These are phyloP conservation scores for Microctonus hyperodae DNA, from an alignment of 2,888 invertebrate species.

Conservation along the genomic window DNA sequence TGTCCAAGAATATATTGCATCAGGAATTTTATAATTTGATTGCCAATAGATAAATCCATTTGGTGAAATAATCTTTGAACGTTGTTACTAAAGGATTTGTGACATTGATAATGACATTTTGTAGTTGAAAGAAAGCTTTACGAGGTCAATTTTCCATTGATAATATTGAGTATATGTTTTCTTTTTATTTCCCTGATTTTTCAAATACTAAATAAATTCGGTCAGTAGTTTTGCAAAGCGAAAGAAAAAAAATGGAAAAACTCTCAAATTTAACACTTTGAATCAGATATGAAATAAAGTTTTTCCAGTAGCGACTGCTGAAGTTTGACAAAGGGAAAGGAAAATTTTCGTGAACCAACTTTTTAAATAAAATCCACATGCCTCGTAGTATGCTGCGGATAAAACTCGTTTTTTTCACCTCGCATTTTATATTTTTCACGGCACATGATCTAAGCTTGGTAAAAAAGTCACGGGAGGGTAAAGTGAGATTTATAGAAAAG, in stretches of 20 bases:
- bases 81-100: not conserved
- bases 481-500: constrained; percentile 24
- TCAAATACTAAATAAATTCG: not conserved
- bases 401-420: constrained; percentile 10
- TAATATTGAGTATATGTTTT: not conserved
- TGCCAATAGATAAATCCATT: constrained; percentile 21
- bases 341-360: constrained; percentile 22
- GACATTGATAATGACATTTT: constrained; percentile 7
- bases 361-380: constrained; percentile 27
- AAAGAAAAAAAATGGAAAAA: not conserved
- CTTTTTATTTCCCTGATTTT: not conserved
- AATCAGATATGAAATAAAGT: constrained; percentile 16
- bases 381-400: constrained; percentile 14
- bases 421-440: constrained; percentile 18
- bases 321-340: constrained; percentile 16
- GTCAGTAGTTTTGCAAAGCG: not conserved
- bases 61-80: constrained; percentile 5
- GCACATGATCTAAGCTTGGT: constrained; percentile 11
- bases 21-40: constrained; percentile 28
- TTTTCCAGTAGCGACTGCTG: not conserved
- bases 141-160: not conserved
- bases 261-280: constrained; percentile 7
- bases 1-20: constrained; percentile 5
- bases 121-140: not conserved
- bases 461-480: constrained; percentile 19